phyloP scores from a whole-genome alignment of 2,113 vertebrate species.

The Porphyrio hochstetteri region DNA sequence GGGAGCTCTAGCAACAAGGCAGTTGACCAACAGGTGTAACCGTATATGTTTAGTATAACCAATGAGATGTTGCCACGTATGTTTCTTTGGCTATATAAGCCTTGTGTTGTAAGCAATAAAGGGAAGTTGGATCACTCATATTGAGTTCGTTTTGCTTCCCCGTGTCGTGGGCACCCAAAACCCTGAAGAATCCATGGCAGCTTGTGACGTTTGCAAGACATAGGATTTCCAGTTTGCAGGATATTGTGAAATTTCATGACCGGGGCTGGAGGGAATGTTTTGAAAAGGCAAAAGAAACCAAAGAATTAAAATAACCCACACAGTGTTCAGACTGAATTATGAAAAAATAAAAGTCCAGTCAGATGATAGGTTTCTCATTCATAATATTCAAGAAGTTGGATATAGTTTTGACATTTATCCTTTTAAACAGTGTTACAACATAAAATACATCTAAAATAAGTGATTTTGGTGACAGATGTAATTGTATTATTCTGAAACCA shows the following conservation, averaged over 20 bases:
- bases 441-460: neutral
- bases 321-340: neutral
- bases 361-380: neutral
- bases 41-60: too few species aligned
- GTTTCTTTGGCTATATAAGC: too few species aligned
- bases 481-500: neutral
- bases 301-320: neutral
- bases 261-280: neutral
- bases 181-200: too few species aligned
- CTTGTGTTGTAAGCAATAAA: too few species aligned
- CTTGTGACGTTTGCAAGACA: neutral
- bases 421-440: neutral
- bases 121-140: too few species aligned
- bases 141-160: too few species aligned
- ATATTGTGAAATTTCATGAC: neutral
- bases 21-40: too few species aligned
- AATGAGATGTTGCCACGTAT: too few species aligned
- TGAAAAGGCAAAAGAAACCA: neutral
- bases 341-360: neutral
- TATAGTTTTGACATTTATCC: neutral
- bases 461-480: neutral
- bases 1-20: too few species aligned
- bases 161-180: too few species aligned
- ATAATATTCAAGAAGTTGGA: neutral
- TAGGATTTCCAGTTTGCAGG: neutral